Percentiles rank a stretch among this genome's conserved stretches.
Conservation (phyloP, 2,888 invertebrate genomes). For the Temnothorax rugatulus region DNA sequence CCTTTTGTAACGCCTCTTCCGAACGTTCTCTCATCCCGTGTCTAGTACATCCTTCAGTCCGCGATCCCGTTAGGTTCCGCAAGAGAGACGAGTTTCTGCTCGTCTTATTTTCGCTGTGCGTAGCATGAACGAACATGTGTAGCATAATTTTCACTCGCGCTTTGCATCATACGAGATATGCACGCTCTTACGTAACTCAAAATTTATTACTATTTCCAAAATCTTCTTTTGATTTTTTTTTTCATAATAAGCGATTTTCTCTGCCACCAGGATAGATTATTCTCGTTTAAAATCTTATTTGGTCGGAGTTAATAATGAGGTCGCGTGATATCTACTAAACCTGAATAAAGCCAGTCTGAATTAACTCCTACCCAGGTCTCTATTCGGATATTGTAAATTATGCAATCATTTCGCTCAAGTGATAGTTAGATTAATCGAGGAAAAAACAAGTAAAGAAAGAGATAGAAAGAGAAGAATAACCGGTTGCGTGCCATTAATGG, state of each 20-base stretch:
- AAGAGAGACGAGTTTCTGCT: conserved; percentile 34
- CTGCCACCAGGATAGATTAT: not conserved
- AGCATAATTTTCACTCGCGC: conserved; percentile 43
- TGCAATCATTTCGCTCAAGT: not conserved
- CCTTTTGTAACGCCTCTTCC: not conserved
- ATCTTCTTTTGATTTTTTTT: not conserved
- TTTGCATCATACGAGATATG: conserved; percentile 35
- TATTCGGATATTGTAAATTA: not conserved
- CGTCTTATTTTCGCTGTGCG: conserved; percentile 27
- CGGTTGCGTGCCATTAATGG: not conserved
- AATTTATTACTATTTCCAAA: not conserved
- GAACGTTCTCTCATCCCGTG: not conserved
- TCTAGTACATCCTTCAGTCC: conserved; percentile 8
- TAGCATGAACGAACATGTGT: not conserved
- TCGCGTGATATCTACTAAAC: not conserved
- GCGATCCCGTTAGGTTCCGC: conserved; percentile 33
- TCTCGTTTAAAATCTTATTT: not conserved
- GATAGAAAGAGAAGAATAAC: not conserved
- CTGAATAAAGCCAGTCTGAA: not conserved
- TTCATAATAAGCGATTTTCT: not conserved
- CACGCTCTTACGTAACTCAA: conserved; percentile 33
- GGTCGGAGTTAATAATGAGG: not conserved
- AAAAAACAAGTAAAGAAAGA: not conserved
- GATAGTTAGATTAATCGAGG: not conserved
- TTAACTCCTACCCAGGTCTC: not conserved